phyloP scores from a whole-genome alignment of 1,140 invertebrate species.

The Hetaerina americana region DNA sequence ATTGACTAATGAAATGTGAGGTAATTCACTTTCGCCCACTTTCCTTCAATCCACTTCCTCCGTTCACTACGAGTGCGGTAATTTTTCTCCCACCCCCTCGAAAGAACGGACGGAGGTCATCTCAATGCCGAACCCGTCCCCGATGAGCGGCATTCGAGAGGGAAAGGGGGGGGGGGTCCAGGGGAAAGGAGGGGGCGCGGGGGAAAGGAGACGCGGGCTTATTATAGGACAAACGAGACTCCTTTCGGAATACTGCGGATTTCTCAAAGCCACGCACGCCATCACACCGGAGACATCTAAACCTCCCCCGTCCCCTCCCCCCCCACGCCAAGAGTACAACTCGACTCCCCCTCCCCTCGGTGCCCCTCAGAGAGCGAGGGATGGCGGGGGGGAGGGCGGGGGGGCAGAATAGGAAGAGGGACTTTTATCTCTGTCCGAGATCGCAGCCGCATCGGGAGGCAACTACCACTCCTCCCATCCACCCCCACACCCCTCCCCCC shows the following conservation, averaged over 20 bases:
- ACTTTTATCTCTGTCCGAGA: neutral
- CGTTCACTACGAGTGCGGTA: no score
- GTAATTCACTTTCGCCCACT: no score
- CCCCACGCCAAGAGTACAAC: neutral
- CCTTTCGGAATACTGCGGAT: neutral
- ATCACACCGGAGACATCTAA: neutral
- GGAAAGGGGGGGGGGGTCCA: neutral
- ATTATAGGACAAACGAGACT: no score
- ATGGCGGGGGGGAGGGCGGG: no score
- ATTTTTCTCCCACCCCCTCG: no score
- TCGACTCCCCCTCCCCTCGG: no score
- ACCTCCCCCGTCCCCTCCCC: neutral
- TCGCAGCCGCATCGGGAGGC: neutral
- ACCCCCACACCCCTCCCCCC: no score
- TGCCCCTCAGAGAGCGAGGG: no score
- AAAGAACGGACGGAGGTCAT: no score
- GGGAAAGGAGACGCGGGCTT: neutral
- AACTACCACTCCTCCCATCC: neutral
- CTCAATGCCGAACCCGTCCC: neutral
- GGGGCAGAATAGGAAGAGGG: no score
- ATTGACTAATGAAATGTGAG: no score
- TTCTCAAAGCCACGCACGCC: neutral
- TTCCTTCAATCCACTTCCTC: no score
- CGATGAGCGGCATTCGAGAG: neutral
- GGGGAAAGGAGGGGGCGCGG: neutral